Conservation (phyloP, 2,797 vertebrate species). For the Chrysocyon brachyurus region DNA sequence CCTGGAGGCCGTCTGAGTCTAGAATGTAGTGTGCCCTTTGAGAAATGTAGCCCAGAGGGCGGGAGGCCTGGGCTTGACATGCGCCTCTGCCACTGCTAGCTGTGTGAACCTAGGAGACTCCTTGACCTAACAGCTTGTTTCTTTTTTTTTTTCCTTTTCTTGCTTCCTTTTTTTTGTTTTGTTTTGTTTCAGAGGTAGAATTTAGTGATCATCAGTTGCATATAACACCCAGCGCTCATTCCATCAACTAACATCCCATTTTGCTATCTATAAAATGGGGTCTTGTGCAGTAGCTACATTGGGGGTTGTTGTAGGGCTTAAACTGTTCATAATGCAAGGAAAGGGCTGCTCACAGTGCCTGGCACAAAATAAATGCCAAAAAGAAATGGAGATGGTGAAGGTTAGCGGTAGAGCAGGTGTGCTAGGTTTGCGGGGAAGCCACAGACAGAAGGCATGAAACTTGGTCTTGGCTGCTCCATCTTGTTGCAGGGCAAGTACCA, state of each 20-base stretch:
- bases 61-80: neutral
- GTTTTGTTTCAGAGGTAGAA: neutral
- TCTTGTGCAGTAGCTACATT: neutral
- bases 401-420: neutral
- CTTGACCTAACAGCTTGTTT: neutral
- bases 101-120: neutral
- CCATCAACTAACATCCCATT: neutral
- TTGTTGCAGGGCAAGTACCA: neutral
- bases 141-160: neutral
- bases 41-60: neutral
- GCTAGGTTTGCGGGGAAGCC: neutral
- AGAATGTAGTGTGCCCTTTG: fast-evolving
- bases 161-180: no score
- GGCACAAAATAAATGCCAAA: neutral
- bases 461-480: neutral
- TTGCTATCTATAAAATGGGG: neutral
- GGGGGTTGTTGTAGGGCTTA: neutral
- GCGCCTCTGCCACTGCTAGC: neutral
- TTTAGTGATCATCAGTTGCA: neutral
- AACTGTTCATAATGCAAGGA: neutral
- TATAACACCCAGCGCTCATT: neutral
- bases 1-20: neutral
- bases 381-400: neutral
- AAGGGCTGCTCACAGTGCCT: neutral
- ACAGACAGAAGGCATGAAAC: neutral